A percentile compares a stretch with the other conserved stretches of the same genome.
These are phyloP conservation scores for Sinocyclocheilus grahami DNA, from an alignment of 2,113 vertebrate species.

Conservation along the genomic window DNA sequence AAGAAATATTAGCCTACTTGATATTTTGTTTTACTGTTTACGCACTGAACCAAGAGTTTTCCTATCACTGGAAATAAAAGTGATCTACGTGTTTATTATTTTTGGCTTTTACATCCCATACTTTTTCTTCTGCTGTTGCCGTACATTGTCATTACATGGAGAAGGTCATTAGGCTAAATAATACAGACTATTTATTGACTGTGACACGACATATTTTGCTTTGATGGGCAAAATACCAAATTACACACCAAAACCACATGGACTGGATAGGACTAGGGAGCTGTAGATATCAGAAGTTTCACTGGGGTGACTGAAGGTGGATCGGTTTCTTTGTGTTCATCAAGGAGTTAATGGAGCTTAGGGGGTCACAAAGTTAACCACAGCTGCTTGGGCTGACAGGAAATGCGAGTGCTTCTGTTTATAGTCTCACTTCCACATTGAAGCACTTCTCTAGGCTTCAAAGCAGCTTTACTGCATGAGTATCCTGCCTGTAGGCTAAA, in stretches of 20 bases:
- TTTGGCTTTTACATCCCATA: neutral
- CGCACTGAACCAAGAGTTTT: neutral
- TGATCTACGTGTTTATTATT: neutral
- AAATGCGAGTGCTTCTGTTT: slow-evolving; percentile 61
- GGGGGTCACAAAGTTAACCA: slow-evolving; percentile 53
- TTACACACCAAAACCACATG: slow-evolving; percentile 12
- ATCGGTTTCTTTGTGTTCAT: slow-evolving; percentile 27
- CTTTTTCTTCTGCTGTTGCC: neutral
- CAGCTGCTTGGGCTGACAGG: slow-evolving; percentile 58
- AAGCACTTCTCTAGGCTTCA: slow-evolving; percentile 61
- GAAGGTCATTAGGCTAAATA: neutral
- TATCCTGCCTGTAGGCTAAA: slow-evolving; percentile 55
- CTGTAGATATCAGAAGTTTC: slow-evolving; percentile 1
- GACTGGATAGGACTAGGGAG: neutral
- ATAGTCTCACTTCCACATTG: slow-evolving; percentile 52
- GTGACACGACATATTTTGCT: slow-evolving; percentile 5
- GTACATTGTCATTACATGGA: neutral
- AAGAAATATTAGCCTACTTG: neutral
- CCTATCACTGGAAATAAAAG: neutral
- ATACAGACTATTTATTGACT: slow-evolving; percentile 25
- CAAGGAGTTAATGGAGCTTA: slow-evolving; percentile 39
- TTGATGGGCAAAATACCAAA: neutral
- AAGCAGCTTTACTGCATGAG: slow-evolving; percentile 60
- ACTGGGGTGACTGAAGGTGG: neutral
- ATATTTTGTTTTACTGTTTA: neutral